Conservation (phyloP, 2,888 invertebrate species). For the Diploptera punctata region DNA sequence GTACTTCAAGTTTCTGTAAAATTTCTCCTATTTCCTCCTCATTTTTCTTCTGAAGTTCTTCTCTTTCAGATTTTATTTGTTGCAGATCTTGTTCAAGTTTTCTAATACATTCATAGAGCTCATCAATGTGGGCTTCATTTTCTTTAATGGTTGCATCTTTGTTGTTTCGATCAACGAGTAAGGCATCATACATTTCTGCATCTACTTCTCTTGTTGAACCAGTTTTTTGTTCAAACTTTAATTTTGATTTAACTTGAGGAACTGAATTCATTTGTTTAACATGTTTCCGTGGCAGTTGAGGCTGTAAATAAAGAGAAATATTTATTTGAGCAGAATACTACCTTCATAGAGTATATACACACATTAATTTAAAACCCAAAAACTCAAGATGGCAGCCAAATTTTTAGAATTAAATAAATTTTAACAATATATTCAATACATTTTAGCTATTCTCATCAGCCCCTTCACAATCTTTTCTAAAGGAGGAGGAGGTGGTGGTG, state of each 20-base stretch:
- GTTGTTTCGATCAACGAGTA: slow-evolving; percentile 20
- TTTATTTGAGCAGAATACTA: no score
- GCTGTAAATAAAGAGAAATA: slow-evolving; percentile 20
- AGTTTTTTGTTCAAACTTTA: slow-evolving; percentile 9
- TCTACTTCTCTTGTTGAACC: neutral
- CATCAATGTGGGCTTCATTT: slow-evolving; percentile 18
- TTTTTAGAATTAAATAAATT: no score
- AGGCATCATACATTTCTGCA: slow-evolving; percentile 12
- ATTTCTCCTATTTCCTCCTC: neutral
- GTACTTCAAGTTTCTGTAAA: neutral
- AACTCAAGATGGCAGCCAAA: no score
- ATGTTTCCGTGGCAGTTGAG: slow-evolving; percentile 13
- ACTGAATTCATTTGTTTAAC: slow-evolving; percentile 4
- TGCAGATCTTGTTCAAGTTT: slow-evolving; percentile 9
- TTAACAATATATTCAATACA: no score
- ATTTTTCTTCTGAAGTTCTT: neutral
- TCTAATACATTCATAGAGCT: slow-evolving; percentile 10
- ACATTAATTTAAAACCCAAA: no score
- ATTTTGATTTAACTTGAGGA: slow-evolving; percentile 1
- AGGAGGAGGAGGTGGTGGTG: no score
- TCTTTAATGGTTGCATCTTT: slow-evolving; percentile 28
- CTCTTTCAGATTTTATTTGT: neutral
- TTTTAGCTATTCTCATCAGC: no score
- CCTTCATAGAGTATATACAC: neutral
- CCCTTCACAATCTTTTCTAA: no score